Evolutionary conservation across 2,797 vertebrate genomes (phyloP).

Genomic region (Pseudochirops cupreus): DNA sequence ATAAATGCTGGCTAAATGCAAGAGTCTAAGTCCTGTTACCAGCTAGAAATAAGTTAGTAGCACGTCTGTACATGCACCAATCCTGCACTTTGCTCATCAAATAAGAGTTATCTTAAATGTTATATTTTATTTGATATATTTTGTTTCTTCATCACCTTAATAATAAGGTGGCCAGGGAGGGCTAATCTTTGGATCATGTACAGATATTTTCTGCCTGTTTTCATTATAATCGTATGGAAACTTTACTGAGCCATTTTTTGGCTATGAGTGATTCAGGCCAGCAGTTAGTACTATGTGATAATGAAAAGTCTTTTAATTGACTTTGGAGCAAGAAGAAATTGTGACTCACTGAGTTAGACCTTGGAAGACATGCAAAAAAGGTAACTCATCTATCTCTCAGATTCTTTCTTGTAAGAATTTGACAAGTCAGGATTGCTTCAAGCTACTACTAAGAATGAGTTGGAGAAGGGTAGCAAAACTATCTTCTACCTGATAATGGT

Average conservation of each 20-base stretch:
- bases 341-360: background rate
- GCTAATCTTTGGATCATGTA: background rate
- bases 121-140: background rate
- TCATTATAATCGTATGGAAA: background rate
- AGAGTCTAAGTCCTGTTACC: background rate
- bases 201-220: background rate
- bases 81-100: background rate
- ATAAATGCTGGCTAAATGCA: background rate
- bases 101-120: background rate
- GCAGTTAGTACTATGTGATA: background rate
- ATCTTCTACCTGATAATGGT: background rate
- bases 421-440: background rate
- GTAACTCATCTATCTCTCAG: background rate
- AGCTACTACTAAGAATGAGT: background rate
- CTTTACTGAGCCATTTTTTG: background rate
- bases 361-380: background rate
- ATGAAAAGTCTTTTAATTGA: background rate
- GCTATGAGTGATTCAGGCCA: background rate
- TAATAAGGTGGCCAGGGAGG: background rate
- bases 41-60: background rate
- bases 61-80: background rate
- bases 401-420: background rate
- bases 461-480: background rate
- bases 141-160: background rate
- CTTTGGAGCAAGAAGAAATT: background rate